Conservation (phyloP, 2,797 vertebrate genomes). For the Ctenosaura bakeri region DNA sequence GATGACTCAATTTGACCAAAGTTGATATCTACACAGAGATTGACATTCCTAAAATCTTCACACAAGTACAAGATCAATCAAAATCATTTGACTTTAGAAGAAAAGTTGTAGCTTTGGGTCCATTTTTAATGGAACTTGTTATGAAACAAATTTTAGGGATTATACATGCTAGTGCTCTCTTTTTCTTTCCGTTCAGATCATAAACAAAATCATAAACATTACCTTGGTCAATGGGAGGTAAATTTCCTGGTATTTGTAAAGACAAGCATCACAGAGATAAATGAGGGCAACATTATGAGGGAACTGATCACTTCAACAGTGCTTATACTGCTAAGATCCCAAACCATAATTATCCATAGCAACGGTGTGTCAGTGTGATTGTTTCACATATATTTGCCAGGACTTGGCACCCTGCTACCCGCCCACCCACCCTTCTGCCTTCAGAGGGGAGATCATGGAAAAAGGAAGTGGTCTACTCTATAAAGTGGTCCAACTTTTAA, state of each 20-base stretch:
- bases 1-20: too few relatives aligned
- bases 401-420: not conserved
- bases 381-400: not conserved
- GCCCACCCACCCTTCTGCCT: conserved; percentile 6
- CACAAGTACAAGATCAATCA: too few relatives aligned
- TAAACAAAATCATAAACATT: too few relatives aligned
- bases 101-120: too few relatives aligned
- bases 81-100: too few relatives aligned
- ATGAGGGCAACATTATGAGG: not conserved
- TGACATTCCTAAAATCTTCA: too few relatives aligned
- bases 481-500: conserved; percentile 19
- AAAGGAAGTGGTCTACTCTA: not conserved
- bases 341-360: not conserved
- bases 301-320: not conserved
- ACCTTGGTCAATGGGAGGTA: too few relatives aligned
- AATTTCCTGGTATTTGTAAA: not conserved
- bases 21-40: too few relatives aligned
- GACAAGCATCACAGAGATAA: not conserved
- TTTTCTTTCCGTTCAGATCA: too few relatives aligned
- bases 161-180: too few relatives aligned
- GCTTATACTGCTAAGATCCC: not conserved
- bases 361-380: not conserved
- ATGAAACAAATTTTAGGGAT: too few relatives aligned
- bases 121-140: too few relatives aligned
- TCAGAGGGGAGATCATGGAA: not conserved